Evolutionary conservation across 2,797 vertebrate species (phyloP), one percentile per base, ranked within the genome.

Genomic region (Steatocranus sp.): DNA sequence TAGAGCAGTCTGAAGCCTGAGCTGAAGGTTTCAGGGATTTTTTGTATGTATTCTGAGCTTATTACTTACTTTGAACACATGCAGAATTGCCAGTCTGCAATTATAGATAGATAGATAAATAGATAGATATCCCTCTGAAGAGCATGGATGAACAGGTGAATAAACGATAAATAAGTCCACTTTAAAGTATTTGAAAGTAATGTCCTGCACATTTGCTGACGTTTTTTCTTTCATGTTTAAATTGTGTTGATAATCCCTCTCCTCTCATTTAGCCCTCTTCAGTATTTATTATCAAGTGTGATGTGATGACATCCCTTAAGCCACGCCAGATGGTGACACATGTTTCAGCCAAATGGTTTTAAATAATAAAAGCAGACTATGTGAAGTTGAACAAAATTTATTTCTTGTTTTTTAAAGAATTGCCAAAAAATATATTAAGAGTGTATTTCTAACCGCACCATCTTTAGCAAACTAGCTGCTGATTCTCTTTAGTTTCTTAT

Each of bases 351-450:
- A 11, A 27, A n/a, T 46, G 18, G 30, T 58, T 78, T 78, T 30
- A 58, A 30, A 77, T 46, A 20, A 77, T 58, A 56, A 77, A 43
- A 58, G 11, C 53, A 77, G 41, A 70, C 11, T 34, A 51, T 78
- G 49, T 51, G 20, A 27, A 79, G 17, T 15, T 4, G 11, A 53
- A 18, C 14, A 17, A 43, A 43, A 43, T 17, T 20, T 66, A 20
- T 43, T 68, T 25, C 14, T 68, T 41, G 6, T 6, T 43, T 68
- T 41, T 68, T 17, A 68, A 68, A 68, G 38, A 43, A 27, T 11
- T 27, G 1, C 3, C 9, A 46, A 70, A 25, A 68, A 25, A 43
- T 23, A 41, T 5, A 68, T 43, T 7, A 34, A 38, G 10, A 4
- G 11, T 53, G 6, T 46, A 80, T 48, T 17, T 32, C 4, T 23